Evolutionary conservation across 2,888 invertebrate genomes (phyloP).

Genomic region (Cepaea hortensis): DNA sequence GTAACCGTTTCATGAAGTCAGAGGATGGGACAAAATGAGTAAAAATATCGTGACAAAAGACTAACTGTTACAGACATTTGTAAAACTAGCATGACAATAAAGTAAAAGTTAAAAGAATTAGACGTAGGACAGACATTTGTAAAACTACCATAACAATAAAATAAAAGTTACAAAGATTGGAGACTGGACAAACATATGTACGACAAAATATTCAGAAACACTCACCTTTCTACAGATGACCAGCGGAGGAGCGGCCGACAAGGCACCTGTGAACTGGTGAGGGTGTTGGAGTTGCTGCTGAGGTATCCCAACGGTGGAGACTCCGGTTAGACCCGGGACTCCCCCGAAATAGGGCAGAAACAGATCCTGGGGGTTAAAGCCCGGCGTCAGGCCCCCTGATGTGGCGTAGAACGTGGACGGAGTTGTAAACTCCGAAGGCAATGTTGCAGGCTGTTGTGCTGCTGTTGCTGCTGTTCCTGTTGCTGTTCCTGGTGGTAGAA

Average conservation of each 20-base stretch:
- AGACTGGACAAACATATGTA: too few species aligned
- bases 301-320: too few species aligned
- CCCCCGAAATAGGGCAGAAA: neutral
- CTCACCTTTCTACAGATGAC: neutral
- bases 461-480: neutral
- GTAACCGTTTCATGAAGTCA: too few species aligned
- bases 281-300: neutral
- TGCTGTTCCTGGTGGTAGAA: neutral
- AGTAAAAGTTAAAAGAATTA: too few species aligned
- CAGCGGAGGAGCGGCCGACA: neutral
- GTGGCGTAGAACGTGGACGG: conserved; percentile 18
- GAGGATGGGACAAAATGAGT: too few species aligned
- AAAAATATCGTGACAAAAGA: too few species aligned
- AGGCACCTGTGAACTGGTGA: neutral
- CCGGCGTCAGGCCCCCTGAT: neutral
- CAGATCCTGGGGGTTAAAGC: conserved; percentile 32
- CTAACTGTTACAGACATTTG: too few species aligned
- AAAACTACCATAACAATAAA: too few species aligned
- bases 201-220: neutral
- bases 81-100: too few species aligned
- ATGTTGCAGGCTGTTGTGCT: neutral
- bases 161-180: too few species aligned
- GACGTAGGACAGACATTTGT: too few species aligned
- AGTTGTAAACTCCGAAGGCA: neutral
- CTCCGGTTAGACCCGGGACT: neutral